A percentile compares a stretch with the other conserved stretches of the same genome.
phyloP scores from a whole-genome alignment of 2,797 vertebrate species.

The Melanotaenia parkinsoni region DNA sequence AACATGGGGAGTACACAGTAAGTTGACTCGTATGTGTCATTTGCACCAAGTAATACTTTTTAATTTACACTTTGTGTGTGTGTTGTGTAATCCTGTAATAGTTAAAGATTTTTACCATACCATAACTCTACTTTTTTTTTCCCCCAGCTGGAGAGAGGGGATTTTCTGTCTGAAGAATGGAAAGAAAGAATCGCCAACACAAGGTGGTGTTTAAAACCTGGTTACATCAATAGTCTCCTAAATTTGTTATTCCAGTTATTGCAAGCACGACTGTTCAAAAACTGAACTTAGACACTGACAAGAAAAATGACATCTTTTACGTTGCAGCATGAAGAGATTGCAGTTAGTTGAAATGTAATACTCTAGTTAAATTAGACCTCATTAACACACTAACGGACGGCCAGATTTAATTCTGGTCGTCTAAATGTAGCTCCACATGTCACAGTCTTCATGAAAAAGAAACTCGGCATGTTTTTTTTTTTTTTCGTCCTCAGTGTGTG shows the following conservation, averaged over 20 bases:
- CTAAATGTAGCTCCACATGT: too few relatives aligned
- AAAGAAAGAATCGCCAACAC: constrained; percentile 98
- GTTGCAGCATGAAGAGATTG: not conserved
- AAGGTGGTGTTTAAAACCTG: constrained; percentile 82
- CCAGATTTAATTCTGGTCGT: not conserved
- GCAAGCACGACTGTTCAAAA: not conserved
- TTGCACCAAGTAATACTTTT: not conserved
- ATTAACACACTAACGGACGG: not conserved
- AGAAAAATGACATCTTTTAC: not conserved
- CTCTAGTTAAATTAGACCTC: not conserved
- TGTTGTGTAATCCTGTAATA: not conserved
- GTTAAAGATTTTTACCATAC: not conserved
- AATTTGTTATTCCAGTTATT: not conserved
- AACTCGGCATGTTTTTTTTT: not conserved
- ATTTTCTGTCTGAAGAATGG: constrained; percentile 99
- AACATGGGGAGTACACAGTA: constrained; percentile 99
- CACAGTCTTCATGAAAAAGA: not conserved
- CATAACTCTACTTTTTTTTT: not conserved
- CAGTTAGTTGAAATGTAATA: not conserved
- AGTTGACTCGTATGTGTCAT: constrained; percentile 60
- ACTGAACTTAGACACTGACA: not conserved
- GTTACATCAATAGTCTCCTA: not conserved
- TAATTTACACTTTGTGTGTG: not conserved
- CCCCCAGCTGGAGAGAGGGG: constrained; percentile 96
- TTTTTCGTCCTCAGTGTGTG: not conserved